Evolutionary conservation across 2,797 vertebrate species (phyloP), one percentile per base, ranked within the genome.

Genomic region (Florisuga fusca): DNA sequence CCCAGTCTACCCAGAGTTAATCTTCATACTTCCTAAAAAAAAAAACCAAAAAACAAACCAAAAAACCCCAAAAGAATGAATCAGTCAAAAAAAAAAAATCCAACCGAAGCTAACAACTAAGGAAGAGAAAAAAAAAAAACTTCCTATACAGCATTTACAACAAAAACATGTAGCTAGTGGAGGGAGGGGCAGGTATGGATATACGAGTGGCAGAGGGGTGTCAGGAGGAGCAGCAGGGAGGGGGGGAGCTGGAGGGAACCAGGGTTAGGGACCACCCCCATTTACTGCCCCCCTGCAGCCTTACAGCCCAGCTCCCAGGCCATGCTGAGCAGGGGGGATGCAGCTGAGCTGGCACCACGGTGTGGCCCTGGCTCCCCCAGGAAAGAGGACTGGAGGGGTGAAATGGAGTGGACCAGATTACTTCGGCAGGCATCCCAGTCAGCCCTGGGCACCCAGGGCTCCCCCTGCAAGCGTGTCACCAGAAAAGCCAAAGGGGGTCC

Each of bases 101-200:
- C 95, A 97, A 97, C 94, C 91, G 12, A 96, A 93, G 93, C 90
- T 96, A 98, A 97, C 93, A 98, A 97, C 93, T 85, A 97, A 97
- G 80, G 93, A 91, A 91, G 93, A 94, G 92, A 96, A 96, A 95
- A 97, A 94, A 95, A 91, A 81, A 38, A 41, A 41, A 41, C 38
- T 84, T 97, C 97, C 98, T 98, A 98, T 98, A 98, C 97, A 98
- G 97, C 97, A 98, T 98, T 98, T 98, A 98, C 98, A 98, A 98
- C 95, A 95, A 97, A 98, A 97, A 96, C 93, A 90, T 96, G 93
- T 97, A 98, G 97, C 94, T 76, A 23, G 87, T 84, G 83, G 79
- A 80, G 57, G 73, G 59, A 62, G 83, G 89, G 64, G 96, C 93
- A 95, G 97, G 93, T 94, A 72, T 91, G 95, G 91, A 92, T 97